A percentile compares a stretch with the other conserved stretches of the same genome.
Evolutionary conservation across 2,113 vertebrate genomes (phyloP).

Genomic region (Malurus alboscapulatus): DNA sequence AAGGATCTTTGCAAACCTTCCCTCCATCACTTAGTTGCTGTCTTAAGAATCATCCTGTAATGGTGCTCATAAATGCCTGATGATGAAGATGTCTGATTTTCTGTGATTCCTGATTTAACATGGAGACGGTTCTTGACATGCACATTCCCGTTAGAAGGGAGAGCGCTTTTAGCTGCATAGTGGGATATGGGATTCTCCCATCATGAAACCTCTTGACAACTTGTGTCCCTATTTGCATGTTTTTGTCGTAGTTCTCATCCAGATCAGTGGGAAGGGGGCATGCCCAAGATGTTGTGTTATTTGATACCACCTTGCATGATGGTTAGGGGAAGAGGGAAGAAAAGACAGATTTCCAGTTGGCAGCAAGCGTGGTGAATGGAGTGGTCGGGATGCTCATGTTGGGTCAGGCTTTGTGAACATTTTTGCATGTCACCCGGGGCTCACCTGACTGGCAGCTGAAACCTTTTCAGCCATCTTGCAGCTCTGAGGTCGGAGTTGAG

Average conservation of each 20-base stretch:
- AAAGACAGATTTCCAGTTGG: background rate
- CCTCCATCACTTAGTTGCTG: background rate
- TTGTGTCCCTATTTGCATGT: background rate
- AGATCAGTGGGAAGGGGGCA: background rate
- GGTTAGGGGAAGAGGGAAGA: no score
- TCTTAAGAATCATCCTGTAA: background rate
- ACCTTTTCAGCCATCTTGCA: background rate
- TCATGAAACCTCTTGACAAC: background rate
- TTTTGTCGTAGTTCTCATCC: background rate
- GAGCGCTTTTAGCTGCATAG: background rate
- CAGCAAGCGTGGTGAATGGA: accelerated
- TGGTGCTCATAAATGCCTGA: background rate
- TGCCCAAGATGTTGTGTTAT: background rate
- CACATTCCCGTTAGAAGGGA: background rate
- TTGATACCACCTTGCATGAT: background rate
- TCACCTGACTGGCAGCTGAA: background rate
- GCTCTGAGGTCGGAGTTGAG: background rate
- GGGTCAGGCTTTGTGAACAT: background rate
- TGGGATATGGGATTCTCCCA: background rate
- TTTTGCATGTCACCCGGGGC: background rate
- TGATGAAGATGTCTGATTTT: background rate
- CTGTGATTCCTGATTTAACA: background rate
- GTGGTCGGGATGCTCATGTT: background rate
- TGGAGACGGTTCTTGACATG: background rate
- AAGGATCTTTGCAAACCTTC: background rate